These are phyloP conservation scores for Melanerpes aurifrons DNA, from an alignment of 2,113 vertebrate genomes.

Conservation along the genomic window DNA sequence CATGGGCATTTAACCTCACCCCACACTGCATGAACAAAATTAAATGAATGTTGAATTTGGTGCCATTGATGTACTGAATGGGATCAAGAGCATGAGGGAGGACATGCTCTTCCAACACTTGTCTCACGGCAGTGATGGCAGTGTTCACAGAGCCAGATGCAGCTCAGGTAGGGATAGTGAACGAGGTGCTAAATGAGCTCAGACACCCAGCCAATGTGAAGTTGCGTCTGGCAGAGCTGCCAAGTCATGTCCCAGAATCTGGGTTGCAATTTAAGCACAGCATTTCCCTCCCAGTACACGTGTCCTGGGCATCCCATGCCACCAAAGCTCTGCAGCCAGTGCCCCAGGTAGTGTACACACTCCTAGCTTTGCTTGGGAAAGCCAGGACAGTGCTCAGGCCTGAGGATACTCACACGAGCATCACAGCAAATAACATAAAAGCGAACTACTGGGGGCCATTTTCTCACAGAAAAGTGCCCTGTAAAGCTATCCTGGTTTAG, in stretches of 20 bases:
- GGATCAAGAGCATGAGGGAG: not conserved
- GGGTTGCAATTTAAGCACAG: not conserved
- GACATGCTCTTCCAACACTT: accelerated
- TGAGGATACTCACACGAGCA: not conserved
- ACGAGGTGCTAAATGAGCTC: accelerated
- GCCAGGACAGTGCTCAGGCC: not conserved
- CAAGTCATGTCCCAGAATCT: not conserved
- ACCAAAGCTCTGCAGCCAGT: accelerated
- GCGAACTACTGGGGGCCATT: not conserved
- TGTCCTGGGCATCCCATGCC: accelerated
- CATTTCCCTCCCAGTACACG: accelerated
- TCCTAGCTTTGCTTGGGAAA: accelerated
- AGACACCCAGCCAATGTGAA: accelerated
- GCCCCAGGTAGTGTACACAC: accelerated
- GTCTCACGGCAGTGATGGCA: accelerated
- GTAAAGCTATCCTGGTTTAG: not conserved
- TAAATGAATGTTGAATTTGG: not conserved
- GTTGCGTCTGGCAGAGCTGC: accelerated
- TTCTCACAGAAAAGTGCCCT: not conserved
- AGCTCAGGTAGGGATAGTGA: not conserved
- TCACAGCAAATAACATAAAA: not conserved
- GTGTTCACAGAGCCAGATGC: not conserved
- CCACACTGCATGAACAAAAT: too few relatives aligned
- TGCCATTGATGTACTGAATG: accelerated
- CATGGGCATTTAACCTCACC: not conserved